phyloP scores from a whole-genome alignment of 2,113 vertebrate genomes.

The Chaenocephalus aceratus region DNA sequence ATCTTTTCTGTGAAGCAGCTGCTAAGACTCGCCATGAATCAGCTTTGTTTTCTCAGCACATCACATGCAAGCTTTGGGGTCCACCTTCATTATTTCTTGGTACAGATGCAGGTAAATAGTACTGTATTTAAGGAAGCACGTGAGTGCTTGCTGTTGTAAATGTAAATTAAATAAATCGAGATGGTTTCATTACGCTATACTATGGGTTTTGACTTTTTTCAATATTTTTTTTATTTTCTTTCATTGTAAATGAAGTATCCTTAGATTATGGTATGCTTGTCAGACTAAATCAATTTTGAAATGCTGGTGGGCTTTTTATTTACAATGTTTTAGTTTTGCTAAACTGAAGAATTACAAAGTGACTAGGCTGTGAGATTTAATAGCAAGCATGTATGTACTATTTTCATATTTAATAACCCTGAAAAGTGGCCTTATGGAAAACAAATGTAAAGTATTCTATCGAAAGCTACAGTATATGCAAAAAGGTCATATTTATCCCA shows the following conservation, averaged over 20 bases:
- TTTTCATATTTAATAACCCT: no score
- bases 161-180: conserved; percentile 82
- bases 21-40: conserved; percentile 56
- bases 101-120: conserved; percentile 65
- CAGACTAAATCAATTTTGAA: background rate
- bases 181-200: conserved; percentile 68
- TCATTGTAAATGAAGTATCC: no score
- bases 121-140: conserved; percentile 72
- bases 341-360: no score
- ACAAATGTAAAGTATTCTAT: no score
- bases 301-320: background rate
- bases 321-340: no score
- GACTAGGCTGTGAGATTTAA: no score
- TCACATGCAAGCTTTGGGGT: conserved; percentile 64
- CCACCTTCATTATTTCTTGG: conserved; percentile 42
- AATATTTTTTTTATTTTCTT: background rate
- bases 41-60: conserved; percentile 54
- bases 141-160: conserved; percentile 82
- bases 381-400: no score
- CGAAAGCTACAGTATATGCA: no score
- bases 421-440: no score
- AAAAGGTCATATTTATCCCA: no score
- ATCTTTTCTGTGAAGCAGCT: conserved; percentile 52
- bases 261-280: no score
- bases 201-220: conserved; percentile 50